Percentiles rank a stretch among this genome's conserved stretches.
These are phyloP conservation scores for Amphiprion percula DNA, from an alignment of 2,113 vertebrate genomes.

Conservation along the genomic window DNA sequence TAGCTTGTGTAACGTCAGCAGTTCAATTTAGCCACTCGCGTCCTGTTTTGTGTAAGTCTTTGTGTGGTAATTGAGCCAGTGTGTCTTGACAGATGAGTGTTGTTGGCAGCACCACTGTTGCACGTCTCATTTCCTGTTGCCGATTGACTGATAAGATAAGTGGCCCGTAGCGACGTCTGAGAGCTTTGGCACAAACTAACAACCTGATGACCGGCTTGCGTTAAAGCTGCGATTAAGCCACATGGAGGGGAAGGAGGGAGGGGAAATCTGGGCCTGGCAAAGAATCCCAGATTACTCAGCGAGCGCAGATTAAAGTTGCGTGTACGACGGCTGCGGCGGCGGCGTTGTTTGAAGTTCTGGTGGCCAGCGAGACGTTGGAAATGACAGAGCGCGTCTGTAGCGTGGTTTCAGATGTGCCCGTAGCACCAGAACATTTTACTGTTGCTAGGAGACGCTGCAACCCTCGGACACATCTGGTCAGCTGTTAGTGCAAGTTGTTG, in stretches of 20 bases:
- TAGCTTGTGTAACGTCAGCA: constrained; percentile 42
- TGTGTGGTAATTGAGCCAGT: constrained; percentile 61
- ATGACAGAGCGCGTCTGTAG: constrained; percentile 5
- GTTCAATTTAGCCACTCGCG: constrained; percentile 43
- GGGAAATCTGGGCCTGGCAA: background rate
- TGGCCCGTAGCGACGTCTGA: constrained; percentile 27
- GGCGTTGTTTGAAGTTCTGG: constrained; percentile 5
- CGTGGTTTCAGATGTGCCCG: constrained; percentile 34
- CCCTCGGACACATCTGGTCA: constrained; percentile 76
- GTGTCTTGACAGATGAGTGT: constrained; percentile 63
- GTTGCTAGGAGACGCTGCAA: constrained; percentile 77
- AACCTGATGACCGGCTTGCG: constrained; percentile 51
- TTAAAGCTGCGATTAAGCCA: constrained; percentile 37
- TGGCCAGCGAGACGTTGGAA: constrained; percentile 25
- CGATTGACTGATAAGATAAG: constrained; percentile 72
- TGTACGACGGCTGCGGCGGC: too few species aligned
- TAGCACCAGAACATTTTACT: constrained; percentile 47
- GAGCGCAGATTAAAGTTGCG: background rate
- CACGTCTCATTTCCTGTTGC: constrained; percentile 65
- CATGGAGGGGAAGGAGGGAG: background rate
- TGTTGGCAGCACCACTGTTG: constrained; percentile 50
- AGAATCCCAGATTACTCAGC: background rate
- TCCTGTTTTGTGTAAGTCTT: constrained; percentile 16
- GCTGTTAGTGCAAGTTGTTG: constrained; percentile 70
- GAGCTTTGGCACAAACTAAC: constrained; percentile 24